Percentiles rank a stretch among this genome's conserved stretches.
Conservation (phyloP, 1,140 invertebrate species). For the Cydia splendana region DNA sequence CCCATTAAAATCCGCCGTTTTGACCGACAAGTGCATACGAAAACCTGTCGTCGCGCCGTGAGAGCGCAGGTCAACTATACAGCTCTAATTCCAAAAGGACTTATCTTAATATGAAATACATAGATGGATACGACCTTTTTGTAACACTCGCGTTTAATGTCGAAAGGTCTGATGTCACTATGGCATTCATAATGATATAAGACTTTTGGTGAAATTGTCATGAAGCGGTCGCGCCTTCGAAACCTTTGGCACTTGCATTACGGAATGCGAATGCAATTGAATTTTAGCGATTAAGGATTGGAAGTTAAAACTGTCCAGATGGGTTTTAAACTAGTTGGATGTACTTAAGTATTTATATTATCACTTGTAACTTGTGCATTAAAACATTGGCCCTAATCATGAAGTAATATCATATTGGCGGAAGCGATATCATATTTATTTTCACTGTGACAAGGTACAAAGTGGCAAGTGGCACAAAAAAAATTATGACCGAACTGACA, state of each 20-base stretch:
- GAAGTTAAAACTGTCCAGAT: constrained; percentile 6
- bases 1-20: not conserved
- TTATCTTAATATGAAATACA: not conserved
- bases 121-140: not conserved
- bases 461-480: too few species aligned
- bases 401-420: too few species aligned
- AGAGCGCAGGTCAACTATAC: not conserved
- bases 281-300: not conserved
- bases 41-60: not conserved
- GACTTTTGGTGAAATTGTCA: not conserved
- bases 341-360: not conserved
- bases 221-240: constrained; percentile 3
- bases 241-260: constrained; percentile 2
- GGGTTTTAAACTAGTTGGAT: not conserved
- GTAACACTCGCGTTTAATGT: not conserved
- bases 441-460: too few species aligned
- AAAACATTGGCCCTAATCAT: too few species aligned
- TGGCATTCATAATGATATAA: not conserved
- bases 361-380: not conserved
- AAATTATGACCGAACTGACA: too few species aligned
- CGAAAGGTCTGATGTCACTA: not conserved
- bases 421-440: too few species aligned
- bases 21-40: not conserved
- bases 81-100: not conserved
- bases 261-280: constrained; percentile 5